phyloP scores from a whole-genome alignment of 2,888 invertebrate species.

The Nowickia ferox region DNA sequence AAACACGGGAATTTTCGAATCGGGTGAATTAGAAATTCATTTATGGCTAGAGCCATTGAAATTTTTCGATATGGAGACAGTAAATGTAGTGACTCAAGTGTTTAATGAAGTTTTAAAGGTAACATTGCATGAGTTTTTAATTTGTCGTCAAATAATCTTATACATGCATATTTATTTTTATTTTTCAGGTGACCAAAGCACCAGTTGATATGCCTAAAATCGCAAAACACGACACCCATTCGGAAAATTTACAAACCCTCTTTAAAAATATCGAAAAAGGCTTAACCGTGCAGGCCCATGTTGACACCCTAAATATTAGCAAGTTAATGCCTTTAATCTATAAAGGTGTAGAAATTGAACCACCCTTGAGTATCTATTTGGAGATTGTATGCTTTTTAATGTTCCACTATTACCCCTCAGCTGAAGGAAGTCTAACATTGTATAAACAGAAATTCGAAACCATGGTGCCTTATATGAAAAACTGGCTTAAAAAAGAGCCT shows the following conservation, averaged over 20 bases:
- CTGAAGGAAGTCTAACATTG: conserved; percentile 75
- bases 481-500: conserved; percentile 72
- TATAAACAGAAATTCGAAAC: conserved; percentile 73
- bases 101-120: conserved; percentile 77
- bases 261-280: conserved; percentile 83
- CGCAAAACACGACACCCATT: conserved; percentile 70
- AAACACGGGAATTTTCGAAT: conserved; percentile 87
- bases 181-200: conserved; percentile 75
- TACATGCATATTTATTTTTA: neutral
- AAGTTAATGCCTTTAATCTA: conserved; percentile 81
- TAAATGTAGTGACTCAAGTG: conserved; percentile 77
- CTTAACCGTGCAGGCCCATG: conserved; percentile 79
- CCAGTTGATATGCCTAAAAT: conserved; percentile 72
- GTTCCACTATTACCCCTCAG: conserved; percentile 79
- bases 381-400: conserved; percentile 81
- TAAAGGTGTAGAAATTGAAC: conserved; percentile 78
- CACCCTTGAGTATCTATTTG: conserved; percentile 82
- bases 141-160: neutral
- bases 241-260: conserved; percentile 77
- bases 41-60: conserved; percentile 86
- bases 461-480: conserved; percentile 76
- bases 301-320: conserved; percentile 80
- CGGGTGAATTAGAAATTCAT: conserved; percentile 86
- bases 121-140: neutral
- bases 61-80: conserved; percentile 75